Conservation (phyloP, 2,888 invertebrate species). For the Acrobeloides nanus region DNA sequence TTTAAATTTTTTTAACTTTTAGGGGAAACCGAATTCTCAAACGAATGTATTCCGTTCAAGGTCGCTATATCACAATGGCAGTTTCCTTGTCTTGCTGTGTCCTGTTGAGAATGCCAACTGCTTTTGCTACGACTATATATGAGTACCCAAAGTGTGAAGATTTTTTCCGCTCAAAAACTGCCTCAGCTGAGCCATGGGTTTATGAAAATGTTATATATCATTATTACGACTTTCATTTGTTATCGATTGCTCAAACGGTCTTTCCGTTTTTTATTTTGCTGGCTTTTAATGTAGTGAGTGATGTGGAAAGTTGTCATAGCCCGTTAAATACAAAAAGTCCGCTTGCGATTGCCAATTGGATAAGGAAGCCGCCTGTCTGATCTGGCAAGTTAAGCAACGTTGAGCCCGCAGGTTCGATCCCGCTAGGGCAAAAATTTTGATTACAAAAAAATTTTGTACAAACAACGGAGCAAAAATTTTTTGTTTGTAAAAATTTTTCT, state of each 20-base stretch:
- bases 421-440: too few species aligned
- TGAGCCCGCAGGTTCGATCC: too few species aligned
- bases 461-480: too few species aligned
- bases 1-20: too few species aligned
- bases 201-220: conserved; percentile 24
- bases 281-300: conserved; percentile 32
- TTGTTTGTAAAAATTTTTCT: too few species aligned
- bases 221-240: conserved; percentile 45
- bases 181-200: conserved; percentile 26
- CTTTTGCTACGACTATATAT: conserved; percentile 35
- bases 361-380: too few species aligned
- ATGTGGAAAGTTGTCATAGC: conserved; percentile 15
- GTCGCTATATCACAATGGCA: conserved; percentile 39
- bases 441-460: too few species aligned
- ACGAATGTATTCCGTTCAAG: conserved; percentile 38
- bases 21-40: conserved; percentile 28
- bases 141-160: conserved; percentile 40
- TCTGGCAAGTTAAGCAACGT: too few species aligned
- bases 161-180: conserved; percentile 38
- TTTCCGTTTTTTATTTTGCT: conserved; percentile 47
- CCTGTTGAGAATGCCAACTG: conserved; percentile 34
- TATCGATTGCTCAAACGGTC: conserved; percentile 46
- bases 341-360: too few species aligned
- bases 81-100: conserved; percentile 31
- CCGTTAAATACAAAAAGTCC: too few species aligned